Evolutionary conservation across 2,797 vertebrate genomes (phyloP), one percentile per base, ranked within the genome.

Genomic region (Thripadectes ignobilis): DNA sequence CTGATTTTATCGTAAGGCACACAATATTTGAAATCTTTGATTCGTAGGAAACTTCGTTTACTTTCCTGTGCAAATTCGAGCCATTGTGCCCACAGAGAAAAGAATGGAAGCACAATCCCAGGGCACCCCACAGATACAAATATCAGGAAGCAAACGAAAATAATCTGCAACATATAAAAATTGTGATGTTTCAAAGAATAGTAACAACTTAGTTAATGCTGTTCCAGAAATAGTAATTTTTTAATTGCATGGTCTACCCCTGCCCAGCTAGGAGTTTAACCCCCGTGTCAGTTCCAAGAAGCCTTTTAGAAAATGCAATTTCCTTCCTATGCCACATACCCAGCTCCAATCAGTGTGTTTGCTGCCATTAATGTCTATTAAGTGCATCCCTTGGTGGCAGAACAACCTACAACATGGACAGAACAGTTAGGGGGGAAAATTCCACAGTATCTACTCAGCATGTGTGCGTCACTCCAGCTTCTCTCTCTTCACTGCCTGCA

Each of bases 101-200:
- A 88, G 48, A 66, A 52, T 18, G 55, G 59, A 82, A 78, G 24
- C 29, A 38, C 34, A 68, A 55, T 57, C 46, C 22, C 57, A 83
- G 34, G 67, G 58, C 30, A 65, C 3, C 10, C 36, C 41, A 65
- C 46, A 74, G 63, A 75, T 15, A 78, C 9, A 84, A 89, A 73
- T 46, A 88, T 23, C 32, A n/a, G 54, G 36, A 80, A 82, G 41
- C 43, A 90, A 92, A 86, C 55, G 20, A 84, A 90, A 92, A 84
- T 78, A 36, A 77, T 43, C 66, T 62, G 43, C 18, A 68, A 69
- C 36, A 67, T 22, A 55, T 24, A 77, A 62, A 87, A 79, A 69
- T 24, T 7, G 58, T 9, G 14, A 82, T 41, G 20, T 55, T 89
- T 79, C 29, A 58, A 63, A 72, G 23, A 94, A 49, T 54, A 87